phyloP scores from a whole-genome alignment of 2,797 vertebrate species.

The Syngnathus acus region DNA sequence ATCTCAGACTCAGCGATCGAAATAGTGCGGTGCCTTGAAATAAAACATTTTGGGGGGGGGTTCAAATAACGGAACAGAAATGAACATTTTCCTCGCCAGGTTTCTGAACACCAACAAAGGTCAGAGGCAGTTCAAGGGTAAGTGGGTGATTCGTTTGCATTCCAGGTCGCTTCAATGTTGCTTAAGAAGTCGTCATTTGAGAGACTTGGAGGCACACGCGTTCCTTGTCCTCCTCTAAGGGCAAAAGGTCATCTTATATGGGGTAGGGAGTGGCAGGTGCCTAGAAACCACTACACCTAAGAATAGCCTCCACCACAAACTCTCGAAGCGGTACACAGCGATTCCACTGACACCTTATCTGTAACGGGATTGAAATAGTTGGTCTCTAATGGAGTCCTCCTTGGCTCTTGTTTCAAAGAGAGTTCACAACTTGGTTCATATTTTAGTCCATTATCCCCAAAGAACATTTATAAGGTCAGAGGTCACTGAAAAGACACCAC shows the following conservation, averaged over 20 bases:
- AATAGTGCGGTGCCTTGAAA: too few species aligned
- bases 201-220: constrained; percentile 29
- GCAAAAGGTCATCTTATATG: constrained; percentile 31
- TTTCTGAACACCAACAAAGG: constrained; percentile 18
- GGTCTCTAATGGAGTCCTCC: background rate
- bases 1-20: background rate
- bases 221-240: constrained; percentile 22
- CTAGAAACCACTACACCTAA: constrained; percentile 11
- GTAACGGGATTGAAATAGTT: constrained; percentile 5
- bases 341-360: constrained; percentile 29
- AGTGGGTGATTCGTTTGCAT: constrained; percentile 48
- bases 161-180: constrained; percentile 30
- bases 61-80: background rate
- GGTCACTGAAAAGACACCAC: background rate
- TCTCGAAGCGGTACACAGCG: background rate
- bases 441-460: background rate
- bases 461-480: background rate
- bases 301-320: constrained; percentile 48
- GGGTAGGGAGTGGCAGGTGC: constrained; percentile 4
- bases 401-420: background rate
- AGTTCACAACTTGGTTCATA: background rate
- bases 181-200: constrained; percentile 35
- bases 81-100: constrained; percentile 14
- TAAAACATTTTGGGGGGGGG: too few species aligned
- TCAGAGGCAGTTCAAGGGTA: constrained; percentile 54